phyloP scores from a whole-genome alignment of 1,140 invertebrate species.

The Matsumurasca onukii region DNA sequence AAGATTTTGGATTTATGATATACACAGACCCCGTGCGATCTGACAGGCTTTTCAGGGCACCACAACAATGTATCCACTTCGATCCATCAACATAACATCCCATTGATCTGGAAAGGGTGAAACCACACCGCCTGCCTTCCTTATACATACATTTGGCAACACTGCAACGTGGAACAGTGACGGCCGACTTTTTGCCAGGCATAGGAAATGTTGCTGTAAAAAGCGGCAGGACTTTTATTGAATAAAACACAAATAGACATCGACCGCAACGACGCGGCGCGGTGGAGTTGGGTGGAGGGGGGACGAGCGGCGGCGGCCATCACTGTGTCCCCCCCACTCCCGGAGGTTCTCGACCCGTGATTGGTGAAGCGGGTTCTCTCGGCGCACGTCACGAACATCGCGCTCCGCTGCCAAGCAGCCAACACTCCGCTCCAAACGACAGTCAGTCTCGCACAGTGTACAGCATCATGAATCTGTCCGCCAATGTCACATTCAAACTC shows the following conservation, averaged over 20 bases:
- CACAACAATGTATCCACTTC: too few species aligned
- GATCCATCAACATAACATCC: too few species aligned
- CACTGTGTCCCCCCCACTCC: conserved; percentile 6
- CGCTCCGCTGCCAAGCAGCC: not conserved
- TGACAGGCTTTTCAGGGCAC: too few species aligned
- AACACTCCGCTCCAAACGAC: not conserved
- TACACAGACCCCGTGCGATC: too few species aligned
- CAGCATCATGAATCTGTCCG: too few species aligned
- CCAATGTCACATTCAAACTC: too few species aligned
- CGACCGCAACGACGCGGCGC: too few species aligned
- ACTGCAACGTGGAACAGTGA: not conserved
- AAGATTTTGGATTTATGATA: too few species aligned
- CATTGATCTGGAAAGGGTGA: too few species aligned
- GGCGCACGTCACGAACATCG: conserved; percentile 1
- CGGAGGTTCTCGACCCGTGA: not conserved
- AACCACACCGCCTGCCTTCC: too few species aligned
- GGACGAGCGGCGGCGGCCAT: conserved; percentile 30
- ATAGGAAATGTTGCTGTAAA: conserved; percentile 34
- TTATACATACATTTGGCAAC: conserved; percentile 32
- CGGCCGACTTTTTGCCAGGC: conserved; percentile 36
- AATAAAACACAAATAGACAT: conserved; percentile 31
- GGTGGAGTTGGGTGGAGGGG: too few species aligned
- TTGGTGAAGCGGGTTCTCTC: not conserved
- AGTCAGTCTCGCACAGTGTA: not conserved
- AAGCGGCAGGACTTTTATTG: conserved; percentile 37